These are phyloP conservation scores for Hycleus cichorii DNA, from an alignment of 1,140 invertebrate genomes.

Conservation along the genomic window DNA sequence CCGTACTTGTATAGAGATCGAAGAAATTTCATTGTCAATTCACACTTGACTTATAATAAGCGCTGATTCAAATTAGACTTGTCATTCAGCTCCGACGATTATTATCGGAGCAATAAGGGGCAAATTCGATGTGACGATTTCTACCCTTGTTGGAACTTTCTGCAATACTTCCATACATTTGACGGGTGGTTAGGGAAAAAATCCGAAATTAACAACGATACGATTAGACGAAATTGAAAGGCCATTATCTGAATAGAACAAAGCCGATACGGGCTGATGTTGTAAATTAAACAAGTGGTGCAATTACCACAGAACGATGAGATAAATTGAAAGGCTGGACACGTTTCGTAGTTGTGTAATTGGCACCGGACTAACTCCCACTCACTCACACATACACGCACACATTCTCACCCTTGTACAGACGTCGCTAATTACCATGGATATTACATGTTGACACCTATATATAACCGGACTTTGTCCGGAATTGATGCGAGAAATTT, in stretches of 20 bases:
- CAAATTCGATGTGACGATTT: no score
- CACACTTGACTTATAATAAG: no score
- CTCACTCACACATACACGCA: no score
- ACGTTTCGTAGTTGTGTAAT: constrained; percentile 24
- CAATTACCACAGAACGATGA: constrained; percentile 28
- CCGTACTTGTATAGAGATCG: no score
- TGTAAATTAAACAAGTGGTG: constrained; percentile 34
- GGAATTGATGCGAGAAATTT: constrained; percentile 28
- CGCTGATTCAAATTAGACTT: no score
- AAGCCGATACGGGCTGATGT: constrained; percentile 21
- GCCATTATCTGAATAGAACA: constrained; percentile 20
- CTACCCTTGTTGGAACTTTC: no score
- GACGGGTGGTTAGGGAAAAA: not conserved
- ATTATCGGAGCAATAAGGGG: no score
- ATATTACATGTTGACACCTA: constrained; percentile 32
- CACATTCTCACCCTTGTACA: not conserved
- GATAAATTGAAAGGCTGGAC: constrained; percentile 30
- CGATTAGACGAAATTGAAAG: constrained; percentile 18
- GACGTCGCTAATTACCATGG: constrained; percentile 30
- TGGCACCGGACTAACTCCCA: constrained; percentile 16
- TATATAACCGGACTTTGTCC: constrained; percentile 14
- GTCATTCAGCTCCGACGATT: no score
- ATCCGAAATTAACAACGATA: constrained; percentile 15
- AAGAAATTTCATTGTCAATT: no score
- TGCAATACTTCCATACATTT: no score